Base-by-base conservation (phyloP, 1,140 invertebrate genomes). In the Ceratina calcarata region DNA sequence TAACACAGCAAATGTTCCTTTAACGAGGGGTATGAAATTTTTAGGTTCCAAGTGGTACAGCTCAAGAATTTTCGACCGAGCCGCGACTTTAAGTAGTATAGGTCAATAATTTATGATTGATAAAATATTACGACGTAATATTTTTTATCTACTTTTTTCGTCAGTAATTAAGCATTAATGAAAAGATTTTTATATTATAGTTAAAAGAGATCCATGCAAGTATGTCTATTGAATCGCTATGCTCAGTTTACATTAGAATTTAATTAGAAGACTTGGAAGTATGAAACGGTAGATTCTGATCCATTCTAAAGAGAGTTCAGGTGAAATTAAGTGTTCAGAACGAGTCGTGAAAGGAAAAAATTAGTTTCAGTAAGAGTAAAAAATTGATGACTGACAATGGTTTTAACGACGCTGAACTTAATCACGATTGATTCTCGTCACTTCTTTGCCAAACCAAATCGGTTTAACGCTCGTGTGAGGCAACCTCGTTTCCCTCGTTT, bases 221-320 rank as follows among this genome's bases (percentile, higher is more conserved):
- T 68, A 55, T 66, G 69, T 53, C 22, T 65, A 78, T 49, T 73
- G 66, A 78, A 82, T 78, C 75, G 69, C 75, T 84, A 67, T 62
- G 45, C 83, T 87, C 88, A 90, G 90, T 91, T 90, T 89, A 76
- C 78, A 84, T 70, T 73, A 75, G 65, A 73, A 80, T 24, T 83
- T 72, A 87, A 87, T 88, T 93, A 89, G 83, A 91, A 92, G 88
- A 84, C 81, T 88, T 80, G 90, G 91, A 92, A 87, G 81, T 57
- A 73, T 60, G 27, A 22, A 67, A 57, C 80, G 78, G 89, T 91
- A 84, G 85, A 91, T 92, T 91, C 90, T 92, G 89, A 93, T 90
- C 90, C 90, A 91, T 92, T 93, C 90, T 90, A 61, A 60, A 75
- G 64, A 22, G 22, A 57, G 62, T 51, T 55, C 82, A 60, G 69